Base-by-base conservation (phyloP, 2,113 vertebrate genomes). In the Crocuta crocuta region DNA sequence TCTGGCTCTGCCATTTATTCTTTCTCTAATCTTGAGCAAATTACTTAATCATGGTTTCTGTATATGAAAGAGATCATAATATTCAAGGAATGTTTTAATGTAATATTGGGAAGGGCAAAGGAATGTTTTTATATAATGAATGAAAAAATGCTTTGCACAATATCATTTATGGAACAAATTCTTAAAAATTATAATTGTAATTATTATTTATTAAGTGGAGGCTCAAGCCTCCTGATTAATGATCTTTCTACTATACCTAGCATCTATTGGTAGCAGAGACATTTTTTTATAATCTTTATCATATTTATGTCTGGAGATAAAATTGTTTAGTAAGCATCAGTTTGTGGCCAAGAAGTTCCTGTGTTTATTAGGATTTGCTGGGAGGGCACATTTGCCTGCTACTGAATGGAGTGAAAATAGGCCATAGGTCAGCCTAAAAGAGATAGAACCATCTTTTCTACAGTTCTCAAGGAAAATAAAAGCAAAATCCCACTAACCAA, bases 231-330 rank as follows among this genome's bases (percentile, higher is more conserved):
- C 94, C 58, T 90, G 50, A 89, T 63, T 63, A 73, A 28, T 88
- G 53, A 45, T 66, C 23, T 85, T 94, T 83, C 31, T 84, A 53
- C 7, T 92, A 21, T 83, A 73, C 13, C 5, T 24, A 94, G 19
- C 9, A 80, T 91, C 61, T 63, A 2, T 71, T 73, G 74, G 7
- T 50, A 89, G 19, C 10, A 39, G 17, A 50, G 66, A 68, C 15
- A 35, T 85, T 87, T 78, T 96, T 96, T 92, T 89, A 80, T 96
- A 48, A 86, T 81, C 13, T 50, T 58, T 23, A 50, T 96, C 43
- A 79, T 21, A 26, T 87, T 94, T 58, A 78, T 70, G 5, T 86
- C 31, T 78, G 48, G 43, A 90, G n/a, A 65, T 94, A 92, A 92
- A 3, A 70, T 73, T 85, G 50, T 92, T 55, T 94, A 91, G 74